Evolutionary conservation across 2,797 vertebrate genomes (phyloP).

Genomic region (Poecilia velifera): DNA sequence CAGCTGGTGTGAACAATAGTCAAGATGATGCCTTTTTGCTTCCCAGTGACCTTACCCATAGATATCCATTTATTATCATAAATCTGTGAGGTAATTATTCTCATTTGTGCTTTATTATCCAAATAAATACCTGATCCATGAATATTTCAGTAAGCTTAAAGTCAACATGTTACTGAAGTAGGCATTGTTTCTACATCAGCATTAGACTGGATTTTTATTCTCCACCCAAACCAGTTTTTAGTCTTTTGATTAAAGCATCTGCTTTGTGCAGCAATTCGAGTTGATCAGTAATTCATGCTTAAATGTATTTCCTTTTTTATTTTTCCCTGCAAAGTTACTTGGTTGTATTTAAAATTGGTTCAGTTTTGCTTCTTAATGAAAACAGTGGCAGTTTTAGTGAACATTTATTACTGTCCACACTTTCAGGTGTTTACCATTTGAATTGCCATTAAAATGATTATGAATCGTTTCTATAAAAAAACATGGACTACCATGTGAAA

Average conservation of each 20-base stretch:
- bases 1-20: slow-evolving; percentile 68
- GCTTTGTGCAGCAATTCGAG: not conserved
- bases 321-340: not conserved
- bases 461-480: not conserved
- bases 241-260: not conserved
- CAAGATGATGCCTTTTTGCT: slow-evolving; percentile 50
- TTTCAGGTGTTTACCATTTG: not conserved
- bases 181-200: not conserved
- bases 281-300: not conserved
- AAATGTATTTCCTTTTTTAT: not conserved
- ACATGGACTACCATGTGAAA: not conserved
- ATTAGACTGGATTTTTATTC: not conserved
- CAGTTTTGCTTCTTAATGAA: not conserved
- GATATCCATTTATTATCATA: slow-evolving; percentile 64
- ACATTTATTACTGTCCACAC: not conserved
- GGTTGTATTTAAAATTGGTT: not conserved
- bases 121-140: slow-evolving; percentile 48
- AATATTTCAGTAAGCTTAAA: slow-evolving; percentile 58
- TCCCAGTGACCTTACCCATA: slow-evolving; percentile 50
- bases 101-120: slow-evolving; percentile 39
- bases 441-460: not conserved
- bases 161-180: not conserved
- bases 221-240: not conserved
- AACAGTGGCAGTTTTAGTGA: not conserved
- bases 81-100: slow-evolving; percentile 61